Evolutionary conservation across 1,140 invertebrate species (phyloP).

Genomic region (Caenorhabditis brenneri): DNA sequence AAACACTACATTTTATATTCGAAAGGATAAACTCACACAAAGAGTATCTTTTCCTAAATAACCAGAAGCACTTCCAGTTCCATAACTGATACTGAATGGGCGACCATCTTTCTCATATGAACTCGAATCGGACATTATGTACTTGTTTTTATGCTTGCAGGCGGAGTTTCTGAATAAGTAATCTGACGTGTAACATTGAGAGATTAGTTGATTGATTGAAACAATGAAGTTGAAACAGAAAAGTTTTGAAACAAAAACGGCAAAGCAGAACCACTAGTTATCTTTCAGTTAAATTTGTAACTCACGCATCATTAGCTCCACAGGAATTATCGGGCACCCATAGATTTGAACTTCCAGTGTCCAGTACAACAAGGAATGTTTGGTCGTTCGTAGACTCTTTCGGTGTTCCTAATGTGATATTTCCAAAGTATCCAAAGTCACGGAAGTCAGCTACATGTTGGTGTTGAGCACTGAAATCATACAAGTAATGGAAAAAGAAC

Average conservation of each 20-base stretch:
- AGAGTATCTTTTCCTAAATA: slow-evolving; percentile 45
- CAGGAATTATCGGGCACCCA: slow-evolving; percentile 49
- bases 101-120: slow-evolving; percentile 50
- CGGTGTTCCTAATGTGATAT: slow-evolving; percentile 48
- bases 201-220: too few species aligned
- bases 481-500: too few species aligned
- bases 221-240: too few species aligned
- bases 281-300: background rate
- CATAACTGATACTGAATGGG: slow-evolving; percentile 44
- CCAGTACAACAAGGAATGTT: slow-evolving; percentile 45
- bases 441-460: slow-evolving; percentile 42
- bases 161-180: slow-evolving; percentile 26
- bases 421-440: slow-evolving; percentile 47
- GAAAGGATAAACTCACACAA: slow-evolving; percentile 40
- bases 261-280: too few species aligned
- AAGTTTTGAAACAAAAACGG: too few species aligned
- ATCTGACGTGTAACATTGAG: too few species aligned
- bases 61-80: slow-evolving; percentile 47
- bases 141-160: slow-evolving; percentile 41
- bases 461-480: background rate
- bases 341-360: slow-evolving; percentile 45
- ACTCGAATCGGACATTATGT: slow-evolving; percentile 2
- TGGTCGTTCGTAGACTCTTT: background rate
- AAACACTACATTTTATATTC: too few species aligned
- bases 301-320: background rate